Evolutionary conservation across 1,140 invertebrate species (phyloP).

Genomic region (Hyphantria cunea): DNA sequence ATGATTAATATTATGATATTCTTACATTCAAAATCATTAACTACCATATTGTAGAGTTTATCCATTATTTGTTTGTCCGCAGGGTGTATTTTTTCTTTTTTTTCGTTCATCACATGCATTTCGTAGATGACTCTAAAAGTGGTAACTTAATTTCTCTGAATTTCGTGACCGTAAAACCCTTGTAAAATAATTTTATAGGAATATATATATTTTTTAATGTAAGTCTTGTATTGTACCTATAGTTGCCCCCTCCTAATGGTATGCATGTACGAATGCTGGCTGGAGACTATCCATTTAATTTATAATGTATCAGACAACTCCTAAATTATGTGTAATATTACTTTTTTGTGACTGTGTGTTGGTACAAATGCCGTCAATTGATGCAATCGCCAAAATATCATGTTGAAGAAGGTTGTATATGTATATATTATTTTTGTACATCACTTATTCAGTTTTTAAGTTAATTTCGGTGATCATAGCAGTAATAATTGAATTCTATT

Average conservation of each 20-base stretch:
- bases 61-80: slow-evolving; percentile 24
- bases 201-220: slow-evolving; percentile 68
- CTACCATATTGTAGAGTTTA: too few relatives aligned
- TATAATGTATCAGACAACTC: background rate
- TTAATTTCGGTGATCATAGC: too few relatives aligned
- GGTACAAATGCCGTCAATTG: background rate
- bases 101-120: slow-evolving; percentile 40
- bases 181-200: slow-evolving; percentile 5
- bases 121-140: slow-evolving; percentile 69
- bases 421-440: too few relatives aligned
- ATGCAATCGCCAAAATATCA: background rate
- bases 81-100: slow-evolving; percentile 31
- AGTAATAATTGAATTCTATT: too few relatives aligned
- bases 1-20: too few relatives aligned
- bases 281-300: too few relatives aligned
- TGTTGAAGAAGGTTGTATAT: too few relatives aligned
- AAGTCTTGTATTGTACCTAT: slow-evolving; percentile 52
- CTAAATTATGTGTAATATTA: background rate
- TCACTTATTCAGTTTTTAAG: too few relatives aligned
- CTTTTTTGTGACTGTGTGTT: background rate
- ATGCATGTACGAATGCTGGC: slow-evolving; percentile 14
- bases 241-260: slow-evolving; percentile 2
- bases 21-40: too few relatives aligned
- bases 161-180: slow-evolving; percentile 32
- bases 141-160: slow-evolving; percentile 78